Evolutionary conservation across 1,140 invertebrate species (phyloP), one percentile per base, ranked within the genome.

Genomic region (Eueides isabella): DNA sequence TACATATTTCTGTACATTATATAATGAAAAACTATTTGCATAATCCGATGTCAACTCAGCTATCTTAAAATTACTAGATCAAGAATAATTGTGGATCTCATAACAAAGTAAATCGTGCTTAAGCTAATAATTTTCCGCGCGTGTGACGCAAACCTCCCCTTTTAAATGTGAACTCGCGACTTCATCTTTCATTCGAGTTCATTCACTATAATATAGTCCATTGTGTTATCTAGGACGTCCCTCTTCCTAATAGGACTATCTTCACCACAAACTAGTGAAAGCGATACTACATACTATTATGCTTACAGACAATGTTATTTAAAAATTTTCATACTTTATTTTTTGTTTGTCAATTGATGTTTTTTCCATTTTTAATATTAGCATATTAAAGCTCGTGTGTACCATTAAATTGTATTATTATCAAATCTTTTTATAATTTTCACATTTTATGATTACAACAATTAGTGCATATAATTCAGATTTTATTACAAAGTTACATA

Each of bases 191-290:
- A 69, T 74, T 77, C 73, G 74, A 62, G 72, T 71, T 75, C 72
- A 41, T 66, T 79, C 55, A 82, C 79, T 82, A 84, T 83, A 70
- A 74, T 74, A 81, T 72, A 81, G 80, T 78, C 83, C 79, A 68
- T 67, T 72, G 70, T 72, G 66, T 14, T 76, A 68, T 76, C 77
- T 86, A 73, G 82, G 79, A 28, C 85, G 67, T 74, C 77, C 77
- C 79, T 84, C 84, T 88, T 88, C 87, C 85, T 88, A 66, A 75
- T 81, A 81, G 80, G 78, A 74, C 78, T 82, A 85, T 88, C 87
- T 83, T 86, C 83, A 78, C 81, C 80, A 83, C 80, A 88, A 82
- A 62, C 72, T 68, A 75, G 86, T 86, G 87, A 89, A 91, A 89
- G 86, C 76, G 72, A 44, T 19, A 55, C 23, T 26, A 55, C 19